A percentile compares a stretch with the other conserved stretches of the same genome.
These are phyloP conservation scores for Beris chalybata DNA, from an alignment of 2,888 invertebrate species.

Conservation along the genomic window DNA sequence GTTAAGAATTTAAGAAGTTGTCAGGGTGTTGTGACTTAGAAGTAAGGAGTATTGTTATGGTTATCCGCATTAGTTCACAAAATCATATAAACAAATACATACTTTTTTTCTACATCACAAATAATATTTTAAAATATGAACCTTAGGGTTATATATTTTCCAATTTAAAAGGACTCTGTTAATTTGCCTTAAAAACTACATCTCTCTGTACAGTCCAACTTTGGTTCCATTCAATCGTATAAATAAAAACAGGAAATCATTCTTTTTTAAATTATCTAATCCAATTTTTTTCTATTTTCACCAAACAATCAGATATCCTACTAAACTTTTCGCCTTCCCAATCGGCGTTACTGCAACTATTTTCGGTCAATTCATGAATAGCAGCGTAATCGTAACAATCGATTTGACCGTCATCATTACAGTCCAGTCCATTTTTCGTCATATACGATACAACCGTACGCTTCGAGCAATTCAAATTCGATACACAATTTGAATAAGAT, in stretches of 20 bases:
- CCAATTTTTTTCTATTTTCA: not conserved
- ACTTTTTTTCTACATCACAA: no score
- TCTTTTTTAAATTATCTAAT: not conserved
- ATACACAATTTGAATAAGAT: conserved; percentile 66
- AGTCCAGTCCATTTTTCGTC: conserved; percentile 69
- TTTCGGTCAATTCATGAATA: conserved; percentile 79
- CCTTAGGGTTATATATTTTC: no score
- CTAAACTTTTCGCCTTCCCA: not conserved
- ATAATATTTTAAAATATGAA: no score
- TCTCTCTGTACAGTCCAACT: no score
- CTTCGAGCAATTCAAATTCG: conserved; percentile 77
- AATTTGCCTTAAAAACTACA: no score
- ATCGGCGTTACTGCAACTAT: conserved; percentile 66
- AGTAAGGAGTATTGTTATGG: no score
- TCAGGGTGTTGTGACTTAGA: no score
- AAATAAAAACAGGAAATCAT: not conserved
- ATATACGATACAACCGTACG: conserved; percentile 79
- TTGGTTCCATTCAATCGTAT: no score
- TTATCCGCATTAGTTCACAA: no score
- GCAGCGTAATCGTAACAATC: conserved; percentile 83
- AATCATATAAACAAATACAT: no score
- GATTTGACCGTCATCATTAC: conserved; percentile 74
- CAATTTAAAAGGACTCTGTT: no score
- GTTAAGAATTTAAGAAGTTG: no score
- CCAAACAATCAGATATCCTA: conserved; percentile 7